Evolutionary conservation across 2,113 vertebrate genomes (phyloP), one percentile per base, ranked within the genome.

Genomic region (Spermophilus dauricus): DNA sequence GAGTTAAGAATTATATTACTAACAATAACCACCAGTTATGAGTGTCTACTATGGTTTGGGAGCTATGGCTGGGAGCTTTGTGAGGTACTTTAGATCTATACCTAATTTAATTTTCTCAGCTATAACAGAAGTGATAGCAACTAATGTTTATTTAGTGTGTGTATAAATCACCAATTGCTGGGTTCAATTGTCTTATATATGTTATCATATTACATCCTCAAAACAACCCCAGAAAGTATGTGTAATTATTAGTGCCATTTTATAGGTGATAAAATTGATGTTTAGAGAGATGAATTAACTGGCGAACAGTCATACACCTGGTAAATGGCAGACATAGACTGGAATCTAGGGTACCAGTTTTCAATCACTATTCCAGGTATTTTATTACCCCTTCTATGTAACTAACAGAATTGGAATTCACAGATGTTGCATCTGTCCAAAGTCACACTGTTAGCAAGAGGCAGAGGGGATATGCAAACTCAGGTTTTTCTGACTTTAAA

Each of bases 51-150:
- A 45, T 63, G 26, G 22, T 63, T 63, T 63, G 61, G 22, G 22
- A 63, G 26, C 61, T 63, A 63, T 78, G 75, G 11, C 51, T 39
- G 70, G 73, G 81, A 81, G 85, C 37, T 84, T 94, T 73, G 61
- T 37, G 65, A 94, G 45, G 42, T 53, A 78, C 45, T 91, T 91
- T 83, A 70, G 11, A 34, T 96, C n/a, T 42, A 82, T 88, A 72
- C 37, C n/a, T 88, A 87, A 90, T 88, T 96, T 92, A 70, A 92
- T 87, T 96, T 96, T 92, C 45, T 18, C 53, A 86, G 39, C 30
- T 96, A 11, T 73, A 93, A 67, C 37, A 87, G 78, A 97, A 96
- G 30, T 28, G 34, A 82, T 76, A 75, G 67, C 42, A 72, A 45
- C 42, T 91, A 58, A 82, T 91, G 96, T 96, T 93, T 96, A 85